A percentile compares a stretch with the other conserved stretches of the same genome.
phyloP scores from a whole-genome alignment of 1,140 invertebrate species.

The Octopus bimaculoides region DNA sequence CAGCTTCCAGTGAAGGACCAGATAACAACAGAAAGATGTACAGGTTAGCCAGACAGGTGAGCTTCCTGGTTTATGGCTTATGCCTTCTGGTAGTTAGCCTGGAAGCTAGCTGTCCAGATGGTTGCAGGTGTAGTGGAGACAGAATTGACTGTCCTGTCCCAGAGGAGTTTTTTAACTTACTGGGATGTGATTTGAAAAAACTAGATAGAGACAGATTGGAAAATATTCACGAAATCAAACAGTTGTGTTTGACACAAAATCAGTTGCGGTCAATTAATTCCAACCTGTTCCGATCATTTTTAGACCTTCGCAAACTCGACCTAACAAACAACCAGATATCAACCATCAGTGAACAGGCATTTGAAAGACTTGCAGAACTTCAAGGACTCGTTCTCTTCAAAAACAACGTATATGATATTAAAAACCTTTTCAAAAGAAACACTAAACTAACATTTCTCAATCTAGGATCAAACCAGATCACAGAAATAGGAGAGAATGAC shows the following conservation, averaged over 20 bases:
- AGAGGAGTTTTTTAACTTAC: slow-evolving; percentile 32
- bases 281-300: slow-evolving; percentile 30
- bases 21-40: background rate
- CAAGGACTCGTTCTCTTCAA: slow-evolving; percentile 56
- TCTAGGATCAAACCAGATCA: slow-evolving; percentile 71
- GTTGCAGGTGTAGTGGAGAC: background rate
- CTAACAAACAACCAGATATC: slow-evolving; percentile 67
- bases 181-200: slow-evolving; percentile 38
- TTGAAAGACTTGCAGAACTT: slow-evolving; percentile 51
- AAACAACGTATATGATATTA: slow-evolving; percentile 54
- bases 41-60: too few species aligned
- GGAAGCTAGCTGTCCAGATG: background rate
- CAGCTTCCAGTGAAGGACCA: background rate
- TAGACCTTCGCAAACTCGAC: slow-evolving; percentile 57
- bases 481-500: slow-evolving; percentile 69
- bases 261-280: slow-evolving; percentile 31
- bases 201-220: slow-evolving; percentile 31
- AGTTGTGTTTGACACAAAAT: slow-evolving; percentile 43
- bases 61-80: too few species aligned
- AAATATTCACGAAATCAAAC: slow-evolving; percentile 28
- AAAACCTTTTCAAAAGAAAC: slow-evolving; percentile 47
- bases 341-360: slow-evolving; percentile 60
- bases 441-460: slow-evolving; percentile 69
- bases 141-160: slow-evolving; percentile 19
- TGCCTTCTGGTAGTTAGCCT: too few species aligned